phyloP scores from a whole-genome alignment of 2,113 vertebrate species.

The Apus apus region DNA sequence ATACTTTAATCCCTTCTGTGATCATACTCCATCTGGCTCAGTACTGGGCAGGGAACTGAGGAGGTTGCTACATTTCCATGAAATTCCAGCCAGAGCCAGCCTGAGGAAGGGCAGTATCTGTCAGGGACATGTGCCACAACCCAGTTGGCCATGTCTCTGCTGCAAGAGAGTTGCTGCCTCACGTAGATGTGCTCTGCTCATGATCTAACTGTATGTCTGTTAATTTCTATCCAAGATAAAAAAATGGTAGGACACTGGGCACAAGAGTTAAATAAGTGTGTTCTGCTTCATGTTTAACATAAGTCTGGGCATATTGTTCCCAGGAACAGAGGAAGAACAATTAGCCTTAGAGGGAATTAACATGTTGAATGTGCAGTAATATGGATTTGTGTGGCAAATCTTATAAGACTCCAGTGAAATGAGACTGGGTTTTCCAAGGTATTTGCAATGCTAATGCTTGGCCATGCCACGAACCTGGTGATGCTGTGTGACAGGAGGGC shows the following conservation, averaged over 20 bases:
- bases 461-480: not conserved
- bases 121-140: not conserved
- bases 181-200: not conserved
- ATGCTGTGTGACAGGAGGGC: not conserved
- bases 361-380: not conserved
- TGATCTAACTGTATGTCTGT: not conserved
- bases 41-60: not conserved
- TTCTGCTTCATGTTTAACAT: not conserved
- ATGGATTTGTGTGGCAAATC: not conserved
- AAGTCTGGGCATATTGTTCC: not conserved
- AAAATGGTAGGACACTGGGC: not conserved
- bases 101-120: not conserved
- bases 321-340: not conserved
- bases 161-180: not conserved
- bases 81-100: not conserved
- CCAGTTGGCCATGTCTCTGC: not conserved
- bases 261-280: not conserved
- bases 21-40: not conserved
- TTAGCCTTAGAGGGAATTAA: not conserved
- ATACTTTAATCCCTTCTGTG: not conserved
- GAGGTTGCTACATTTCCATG: not conserved
- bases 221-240: not conserved
- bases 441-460: constrained; percentile 14
- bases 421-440: not conserved
- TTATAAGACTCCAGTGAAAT: not conserved